Percentiles rank a stretch among this genome's conserved stretches.
Evolutionary conservation across 1,140 invertebrate species (phyloP).

Genomic region (Drosophila suzukii): DNA sequence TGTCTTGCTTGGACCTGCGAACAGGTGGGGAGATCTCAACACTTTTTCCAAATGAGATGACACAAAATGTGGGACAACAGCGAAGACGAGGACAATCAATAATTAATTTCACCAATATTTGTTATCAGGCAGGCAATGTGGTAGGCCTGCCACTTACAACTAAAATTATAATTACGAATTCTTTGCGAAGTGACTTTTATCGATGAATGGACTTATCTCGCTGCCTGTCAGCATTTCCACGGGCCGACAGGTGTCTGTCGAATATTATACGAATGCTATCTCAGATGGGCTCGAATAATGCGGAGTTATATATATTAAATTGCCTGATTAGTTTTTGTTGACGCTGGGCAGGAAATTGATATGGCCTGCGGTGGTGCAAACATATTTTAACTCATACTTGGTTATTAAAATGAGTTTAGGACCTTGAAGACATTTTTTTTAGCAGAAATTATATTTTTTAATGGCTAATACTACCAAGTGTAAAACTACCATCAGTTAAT

Average conservation of each 20-base stretch:
- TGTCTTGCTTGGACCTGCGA: not conserved
- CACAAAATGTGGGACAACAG: conserved; percentile 44
- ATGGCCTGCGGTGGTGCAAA: not conserved
- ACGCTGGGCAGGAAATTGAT: conserved; percentile 42
- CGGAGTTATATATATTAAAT: conserved; percentile 15
- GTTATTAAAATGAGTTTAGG: too few relatives aligned
- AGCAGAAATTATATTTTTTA: too few relatives aligned
- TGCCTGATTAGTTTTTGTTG: conserved; percentile 40
- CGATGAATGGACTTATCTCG: conserved; percentile 27
- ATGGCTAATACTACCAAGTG: not conserved
- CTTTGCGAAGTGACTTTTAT: conserved; percentile 35
- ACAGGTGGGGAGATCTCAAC: conserved; percentile 31
- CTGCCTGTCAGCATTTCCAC: not conserved
- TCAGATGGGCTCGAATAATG: conserved; percentile 19
- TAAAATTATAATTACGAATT: conserved; percentile 14
- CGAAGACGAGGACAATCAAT: conserved; percentile 3
- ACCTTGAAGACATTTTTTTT: too few relatives aligned
- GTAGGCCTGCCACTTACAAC: conserved; percentile 6
- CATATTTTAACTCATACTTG: not conserved
- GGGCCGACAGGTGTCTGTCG: conserved; percentile 22
- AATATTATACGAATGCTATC: conserved; percentile 17
- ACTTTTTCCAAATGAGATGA: conserved; percentile 59
- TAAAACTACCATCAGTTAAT: conserved; percentile 8
- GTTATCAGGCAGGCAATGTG: too few relatives aligned
- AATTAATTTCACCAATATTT: conserved; percentile 24